Evolutionary conservation across 2,888 invertebrate species (phyloP), one percentile per base, ranked within the genome.

Genomic region (Tineola bisselliella): DNA sequence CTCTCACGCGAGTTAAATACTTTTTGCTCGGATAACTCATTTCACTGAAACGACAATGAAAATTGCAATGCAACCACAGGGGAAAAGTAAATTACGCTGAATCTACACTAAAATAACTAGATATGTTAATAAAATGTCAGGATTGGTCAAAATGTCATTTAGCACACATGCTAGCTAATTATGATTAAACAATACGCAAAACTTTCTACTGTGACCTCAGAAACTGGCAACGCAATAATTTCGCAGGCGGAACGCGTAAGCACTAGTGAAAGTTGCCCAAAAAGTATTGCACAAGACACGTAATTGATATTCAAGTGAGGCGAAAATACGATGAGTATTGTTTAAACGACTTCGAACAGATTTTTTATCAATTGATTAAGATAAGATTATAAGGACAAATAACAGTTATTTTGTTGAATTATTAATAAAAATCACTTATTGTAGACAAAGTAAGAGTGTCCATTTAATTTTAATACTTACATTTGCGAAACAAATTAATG

Each of bases 201-300:
- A 83, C 84, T 86, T 86, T 84, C 86, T 65, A 77, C 86, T 77
- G 67, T 70, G 80, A 81, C 82, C 82, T 74, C 76, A 77, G 75
- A 70, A 61, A 72, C 71, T 69, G 75, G 72, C 76, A 75, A 80
- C 84, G 84, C 79, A 84, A 84, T 77, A 66, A 76, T 79, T 86
- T 83, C 69, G 82, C 84, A 86, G 81, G 78, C 86, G 71, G 67
- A 71, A 73, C 78, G 79, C 84, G 84, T 84, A 81, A 80, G 78
- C 76, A 69, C 73, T 72, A 83, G 86, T 83, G 87, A 87, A 87
- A 87, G 87, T 84, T 79, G 77, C 77, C 84, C 77, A 86, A 87
- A 86, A 86, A 76, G 79, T 81, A 80, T 86, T 86, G 84, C 87
- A 84, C 87, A 86, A 84, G 81, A 74, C 75, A 77, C 80, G 82